Conservation (phyloP, 2,113 vertebrate species). For the Dendropsophus ebraccatus region DNA sequence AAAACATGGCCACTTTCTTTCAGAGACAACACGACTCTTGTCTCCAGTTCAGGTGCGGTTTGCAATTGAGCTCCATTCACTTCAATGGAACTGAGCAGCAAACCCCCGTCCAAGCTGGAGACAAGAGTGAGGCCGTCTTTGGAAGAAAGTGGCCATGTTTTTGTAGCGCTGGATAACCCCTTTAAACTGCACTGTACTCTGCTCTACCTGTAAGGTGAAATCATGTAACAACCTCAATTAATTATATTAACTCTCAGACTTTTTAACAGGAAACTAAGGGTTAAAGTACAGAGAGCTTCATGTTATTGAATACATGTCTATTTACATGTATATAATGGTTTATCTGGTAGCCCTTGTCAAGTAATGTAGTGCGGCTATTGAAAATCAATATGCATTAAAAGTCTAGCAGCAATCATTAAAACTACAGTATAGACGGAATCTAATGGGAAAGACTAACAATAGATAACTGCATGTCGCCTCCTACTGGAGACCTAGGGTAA, state of each 20-base stretch:
- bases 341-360: neutral
- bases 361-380: neutral
- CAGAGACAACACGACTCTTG: too few species aligned
- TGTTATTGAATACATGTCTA: neutral
- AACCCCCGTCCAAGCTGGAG: too few species aligned
- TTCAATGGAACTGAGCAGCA: too few species aligned
- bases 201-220: too few species aligned
- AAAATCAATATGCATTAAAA: conserved; percentile 17
- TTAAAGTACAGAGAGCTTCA: neutral
- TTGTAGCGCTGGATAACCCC: too few species aligned
- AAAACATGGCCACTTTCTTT: too few species aligned
- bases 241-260: neutral
- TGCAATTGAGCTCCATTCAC: too few species aligned
- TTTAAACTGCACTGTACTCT: too few species aligned
- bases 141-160: too few species aligned
- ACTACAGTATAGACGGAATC: neutral
- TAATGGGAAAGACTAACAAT: neutral
- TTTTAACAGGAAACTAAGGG: neutral
- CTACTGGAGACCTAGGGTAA: neutral
- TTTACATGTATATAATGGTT: neutral
- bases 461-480: neutral
- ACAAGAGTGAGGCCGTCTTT: too few species aligned
- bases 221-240: too few species aligned
- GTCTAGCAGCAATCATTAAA: neutral
- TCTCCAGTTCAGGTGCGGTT: too few species aligned